Conservation (phyloP, 2,113 vertebrate species). For the Erpornis zantholeuca region DNA sequence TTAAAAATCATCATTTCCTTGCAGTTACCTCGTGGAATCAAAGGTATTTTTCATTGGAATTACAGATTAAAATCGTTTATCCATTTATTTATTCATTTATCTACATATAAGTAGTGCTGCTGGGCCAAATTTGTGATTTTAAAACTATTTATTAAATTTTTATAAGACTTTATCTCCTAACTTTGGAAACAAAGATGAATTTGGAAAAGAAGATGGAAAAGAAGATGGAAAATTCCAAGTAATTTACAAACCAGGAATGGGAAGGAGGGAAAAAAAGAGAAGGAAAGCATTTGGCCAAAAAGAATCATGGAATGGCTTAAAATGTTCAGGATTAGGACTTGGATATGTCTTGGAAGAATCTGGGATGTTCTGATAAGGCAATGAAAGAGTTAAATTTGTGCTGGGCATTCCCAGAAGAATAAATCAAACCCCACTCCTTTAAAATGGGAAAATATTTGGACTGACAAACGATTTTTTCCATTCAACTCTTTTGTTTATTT, state of each 20-base stretch:
- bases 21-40: not conserved
- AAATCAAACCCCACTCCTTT: not conserved
- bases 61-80: not conserved
- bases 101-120: not conserved
- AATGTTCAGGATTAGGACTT: not conserved
- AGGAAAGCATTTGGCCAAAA: not conserved
- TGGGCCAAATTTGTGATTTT: not conserved
- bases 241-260: not conserved
- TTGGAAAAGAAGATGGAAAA: not conserved
- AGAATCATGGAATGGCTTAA: not conserved
- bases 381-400: not conserved
- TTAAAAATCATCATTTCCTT: not conserved
- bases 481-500: not conserved
- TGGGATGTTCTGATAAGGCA: not conserved
- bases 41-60: not conserved
- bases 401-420: not conserved
- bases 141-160: not conserved
- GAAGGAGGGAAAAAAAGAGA: not conserved
- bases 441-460: conserved; percentile 22
- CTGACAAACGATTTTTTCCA: not conserved
- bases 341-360: not conserved
- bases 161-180: not conserved
- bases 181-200: not conserved
- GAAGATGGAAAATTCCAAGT: not conserved
- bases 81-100: not conserved